Evolutionary conservation across 1,140 invertebrate species (phyloP), one percentile per base, ranked within the genome.

Genomic region (Gryon sp.): DNA sequence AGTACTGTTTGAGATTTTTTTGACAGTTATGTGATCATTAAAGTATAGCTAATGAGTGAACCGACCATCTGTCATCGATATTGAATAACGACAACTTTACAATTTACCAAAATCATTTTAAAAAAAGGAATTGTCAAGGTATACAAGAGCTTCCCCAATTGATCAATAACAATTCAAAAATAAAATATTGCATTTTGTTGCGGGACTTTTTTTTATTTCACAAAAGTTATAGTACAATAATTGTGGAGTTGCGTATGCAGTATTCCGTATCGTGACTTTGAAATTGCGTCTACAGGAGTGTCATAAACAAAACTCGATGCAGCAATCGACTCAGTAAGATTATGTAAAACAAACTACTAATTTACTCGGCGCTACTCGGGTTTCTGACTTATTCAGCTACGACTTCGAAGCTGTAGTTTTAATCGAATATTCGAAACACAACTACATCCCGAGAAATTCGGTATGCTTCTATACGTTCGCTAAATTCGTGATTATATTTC

Each of bases 351-450:
- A 55, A 57, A 62, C 55, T 60, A 62, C 40, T 62, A 60, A 62
- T 62, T 70, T 53, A 50, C 53, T 48, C 36, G 16, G 28, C 30
- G 40, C 32, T 50, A 20, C 48, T 46, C 40, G 45, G 12, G 53
- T 50, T 69, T 60, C 62, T 72, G 68, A 62, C 68, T 72, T 72
- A 72, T 72, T 40, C 57, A 55, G 46, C 38, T 43, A 24, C 24
- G 52, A 55, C 48, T 59, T 41, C 28, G 22, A 22, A 73, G 65
- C 52, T 57, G 36, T 50, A 59, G 50, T 65, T 59, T 65, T 50
- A 34, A 73, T 73, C 52, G 59, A 73, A 62, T 57, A 59, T 57
- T 50, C 18, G 48, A n/a, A 15, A 50, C 15, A 57, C 26, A 63
- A 55, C 30, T 41, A 41, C 38, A 43, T 8, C 5, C 11, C 18